phyloP scores from a whole-genome alignment of 2,113 vertebrate genomes.

The Mystacornis crossleyi region DNA sequence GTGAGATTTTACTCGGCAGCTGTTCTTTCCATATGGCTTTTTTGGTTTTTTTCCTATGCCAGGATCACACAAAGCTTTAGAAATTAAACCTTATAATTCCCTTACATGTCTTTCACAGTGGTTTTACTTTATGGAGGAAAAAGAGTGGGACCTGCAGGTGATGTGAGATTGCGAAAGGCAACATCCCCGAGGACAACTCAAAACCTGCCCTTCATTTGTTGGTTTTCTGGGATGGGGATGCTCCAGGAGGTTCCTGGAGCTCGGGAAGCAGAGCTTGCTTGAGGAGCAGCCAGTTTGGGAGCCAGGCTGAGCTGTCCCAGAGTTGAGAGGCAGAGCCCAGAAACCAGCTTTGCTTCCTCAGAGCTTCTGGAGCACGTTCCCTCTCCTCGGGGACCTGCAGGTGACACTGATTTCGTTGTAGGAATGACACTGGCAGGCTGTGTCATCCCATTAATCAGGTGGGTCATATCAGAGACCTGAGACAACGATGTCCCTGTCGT shows the following conservation, averaged over 20 bases:
- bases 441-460: conserved; percentile 24
- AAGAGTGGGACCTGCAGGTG: background rate
- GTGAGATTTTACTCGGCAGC: conserved; percentile 17
- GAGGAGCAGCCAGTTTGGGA: background rate
- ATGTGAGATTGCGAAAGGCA: background rate
- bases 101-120: background rate
- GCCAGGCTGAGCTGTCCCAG: background rate
- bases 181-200: background rate
- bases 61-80: background rate
- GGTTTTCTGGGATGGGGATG: background rate
- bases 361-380: background rate
- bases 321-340: background rate
- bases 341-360: background rate
- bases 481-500: background rate
- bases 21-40: conserved; percentile 22
- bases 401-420: background rate
- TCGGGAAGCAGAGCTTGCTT: background rate
- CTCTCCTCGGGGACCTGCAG: background rate
- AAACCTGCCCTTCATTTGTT: background rate
- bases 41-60: background rate
- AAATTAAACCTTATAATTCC: background rate
- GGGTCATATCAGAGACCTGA: conserved; percentile 10
- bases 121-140: background rate
- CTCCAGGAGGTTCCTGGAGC: background rate
- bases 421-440: background rate